phyloP scores from a whole-genome alignment of 2,113 vertebrate genomes.

The Sinocyclocheilus anophthalmus region DNA sequence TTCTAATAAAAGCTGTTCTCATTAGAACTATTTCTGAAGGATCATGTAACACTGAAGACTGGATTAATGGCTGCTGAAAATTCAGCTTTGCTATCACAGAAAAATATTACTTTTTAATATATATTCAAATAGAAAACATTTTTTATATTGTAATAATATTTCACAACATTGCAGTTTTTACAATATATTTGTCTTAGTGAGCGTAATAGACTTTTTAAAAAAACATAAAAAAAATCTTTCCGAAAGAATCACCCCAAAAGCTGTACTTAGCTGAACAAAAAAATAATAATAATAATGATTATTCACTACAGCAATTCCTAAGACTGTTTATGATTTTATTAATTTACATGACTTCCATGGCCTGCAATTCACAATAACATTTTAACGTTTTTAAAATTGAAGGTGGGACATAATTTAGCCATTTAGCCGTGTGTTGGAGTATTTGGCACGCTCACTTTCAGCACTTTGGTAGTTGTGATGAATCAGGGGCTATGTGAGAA shows the following conservation, averaged over 20 bases:
- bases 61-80: too few species aligned
- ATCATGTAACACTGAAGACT: background rate
- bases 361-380: too few species aligned
- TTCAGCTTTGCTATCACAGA: too few species aligned
- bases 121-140: background rate
- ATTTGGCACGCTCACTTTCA: background rate
- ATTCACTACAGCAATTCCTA: background rate
- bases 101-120: background rate
- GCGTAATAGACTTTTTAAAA: background rate
- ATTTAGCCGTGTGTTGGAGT: background rate
- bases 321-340: background rate
- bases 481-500: conserved; percentile 12
- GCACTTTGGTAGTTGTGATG: conserved; percentile 15
- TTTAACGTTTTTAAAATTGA: background rate
- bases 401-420: background rate
- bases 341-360: background rate
- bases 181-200: background rate
- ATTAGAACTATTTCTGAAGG: background rate
- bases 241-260: background rate
- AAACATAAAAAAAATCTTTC: too few species aligned
- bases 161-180: background rate
- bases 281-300: background rate
- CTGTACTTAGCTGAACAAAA: background rate
- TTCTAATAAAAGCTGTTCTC: background rate
- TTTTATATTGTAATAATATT: background rate